Evolutionary conservation across 2,113 vertebrate species (phyloP), one percentile per base, ranked within the genome.

Genomic region (Pitta sordida): DNA sequence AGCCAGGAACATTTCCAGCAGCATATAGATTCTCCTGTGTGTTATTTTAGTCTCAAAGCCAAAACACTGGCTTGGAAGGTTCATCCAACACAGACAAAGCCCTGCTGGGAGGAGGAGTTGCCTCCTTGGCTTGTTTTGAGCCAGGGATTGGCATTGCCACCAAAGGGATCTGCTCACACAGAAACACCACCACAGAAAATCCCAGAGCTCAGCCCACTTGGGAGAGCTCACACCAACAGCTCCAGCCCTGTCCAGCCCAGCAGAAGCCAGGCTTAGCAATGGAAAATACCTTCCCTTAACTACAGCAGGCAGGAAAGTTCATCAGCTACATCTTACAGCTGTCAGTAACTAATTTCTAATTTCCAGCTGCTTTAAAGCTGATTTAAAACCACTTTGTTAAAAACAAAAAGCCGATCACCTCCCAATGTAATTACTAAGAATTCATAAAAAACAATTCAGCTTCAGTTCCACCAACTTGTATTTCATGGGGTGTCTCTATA

Each of bases 401-500:
- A 63, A 83, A 29, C 51, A 49, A 6, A 27, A 26, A 12, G 9
- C 14, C 29, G 29, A 55, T 17, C 16, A 3, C 7, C 6, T 6
- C 6, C 23, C 8, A 17, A 17, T 52, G 7, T 15, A 32, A 67
- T 69, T 29, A 70, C 24, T n/a, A 37, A 43, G 26, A 37, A 34
- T 83, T 30, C n/a, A 8, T 18, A 89, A 85, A 60, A 9, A 10
- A 22, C 6, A 5, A 43, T 24, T 32, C 65, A n/a, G 10, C 44
- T 91, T 63, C 0, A 0, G n/a, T 49, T 62, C 39, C 56, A 51
- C n/a, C 44, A 36, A 34, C 11, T 58, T 5, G 0, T 34, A 9
- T 22, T 48, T 36, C 13, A 3, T 4, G 6, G n/a, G 2, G 16
- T 15, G 22, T 15, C 51, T 53, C 62, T 19, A 18, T 14, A 14